Evolutionary conservation across 2,888 invertebrate genomes (phyloP).

Genomic region (Alviniconcha strummeri): DNA sequence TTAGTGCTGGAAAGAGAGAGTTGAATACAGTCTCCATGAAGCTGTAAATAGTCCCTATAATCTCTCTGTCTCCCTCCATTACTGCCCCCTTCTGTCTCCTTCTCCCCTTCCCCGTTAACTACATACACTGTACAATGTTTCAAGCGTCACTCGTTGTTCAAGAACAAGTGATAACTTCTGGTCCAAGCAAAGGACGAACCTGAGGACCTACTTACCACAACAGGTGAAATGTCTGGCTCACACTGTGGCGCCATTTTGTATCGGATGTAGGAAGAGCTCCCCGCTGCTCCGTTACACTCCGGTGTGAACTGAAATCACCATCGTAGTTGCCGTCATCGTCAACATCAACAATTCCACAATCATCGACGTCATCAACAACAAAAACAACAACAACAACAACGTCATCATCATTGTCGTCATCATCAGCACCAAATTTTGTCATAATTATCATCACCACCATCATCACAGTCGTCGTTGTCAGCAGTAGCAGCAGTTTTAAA

Average conservation of each 20-base stretch:
- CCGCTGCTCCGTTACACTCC: conserved; percentile 46
- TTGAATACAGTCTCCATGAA: too few relatives aligned
- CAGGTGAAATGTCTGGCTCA: conserved; percentile 36
- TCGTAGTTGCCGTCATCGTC: conserved; percentile 10
- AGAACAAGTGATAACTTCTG: too few relatives aligned
- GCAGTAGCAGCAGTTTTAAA: background rate
- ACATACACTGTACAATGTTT: too few relatives aligned
- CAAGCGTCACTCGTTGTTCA: too few relatives aligned
- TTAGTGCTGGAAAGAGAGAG: too few relatives aligned
- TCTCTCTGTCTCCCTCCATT: too few relatives aligned
- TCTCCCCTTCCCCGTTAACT: too few relatives aligned
- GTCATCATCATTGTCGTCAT: background rate
- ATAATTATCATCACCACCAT: background rate
- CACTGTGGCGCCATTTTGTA: conserved; percentile 44
- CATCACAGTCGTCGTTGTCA: background rate
- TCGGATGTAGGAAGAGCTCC: conserved; percentile 43
- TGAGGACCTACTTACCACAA: conserved; percentile 14
- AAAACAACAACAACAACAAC: background rate
- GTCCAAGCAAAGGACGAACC: background rate
- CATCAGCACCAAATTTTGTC: background rate
- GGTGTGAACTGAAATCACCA: conserved; percentile 41
- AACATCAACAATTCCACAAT: background rate
- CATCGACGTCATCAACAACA: background rate
- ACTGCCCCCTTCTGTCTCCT: too few relatives aligned
- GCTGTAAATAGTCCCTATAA: too few relatives aligned